These are phyloP conservation scores for Uromys caudimaculatus DNA, from an alignment of 2,797 vertebrate species.

Conservation along the genomic window DNA sequence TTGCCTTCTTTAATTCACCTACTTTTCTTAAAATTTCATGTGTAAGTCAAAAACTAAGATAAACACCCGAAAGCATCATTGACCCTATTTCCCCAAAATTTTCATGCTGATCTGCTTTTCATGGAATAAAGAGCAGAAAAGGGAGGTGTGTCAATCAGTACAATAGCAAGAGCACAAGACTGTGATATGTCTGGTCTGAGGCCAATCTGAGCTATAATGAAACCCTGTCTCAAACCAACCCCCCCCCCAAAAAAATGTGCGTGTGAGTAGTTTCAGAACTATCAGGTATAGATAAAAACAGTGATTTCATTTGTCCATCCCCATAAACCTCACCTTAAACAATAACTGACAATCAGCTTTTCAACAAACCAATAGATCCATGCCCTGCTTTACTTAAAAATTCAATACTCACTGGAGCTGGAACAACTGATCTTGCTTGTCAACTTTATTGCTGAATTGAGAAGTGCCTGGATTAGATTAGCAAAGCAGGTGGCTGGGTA, in stretches of 20 bases:
- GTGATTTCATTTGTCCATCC: background rate
- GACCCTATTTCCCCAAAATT: background rate
- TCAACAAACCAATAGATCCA: background rate
- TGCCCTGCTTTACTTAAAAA: constrained; percentile 26
- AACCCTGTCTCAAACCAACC: background rate
- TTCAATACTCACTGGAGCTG: background rate
- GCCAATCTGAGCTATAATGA: background rate
- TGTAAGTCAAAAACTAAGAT: background rate
- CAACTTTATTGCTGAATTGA: background rate
- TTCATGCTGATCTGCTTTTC: background rate
- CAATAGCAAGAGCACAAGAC: background rate
- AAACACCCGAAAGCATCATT: background rate
- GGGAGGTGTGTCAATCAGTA: background rate
- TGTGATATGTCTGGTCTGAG: background rate
- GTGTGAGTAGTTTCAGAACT: constrained; percentile 18
- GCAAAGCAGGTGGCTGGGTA: background rate
- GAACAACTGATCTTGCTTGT: background rate
- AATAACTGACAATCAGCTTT: constrained; percentile 16
- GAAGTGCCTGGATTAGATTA: background rate
- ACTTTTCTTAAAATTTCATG: background rate
- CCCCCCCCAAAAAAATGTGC: background rate
- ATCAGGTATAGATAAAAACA: background rate
- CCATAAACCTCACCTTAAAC: constrained; percentile 4
- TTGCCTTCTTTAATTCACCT: background rate
- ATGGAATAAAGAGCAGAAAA: background rate